Evolutionary conservation across 2,113 vertebrate genomes (phyloP), one percentile per base, ranked within the genome.

Genomic region (Serinus canaria): DNA sequence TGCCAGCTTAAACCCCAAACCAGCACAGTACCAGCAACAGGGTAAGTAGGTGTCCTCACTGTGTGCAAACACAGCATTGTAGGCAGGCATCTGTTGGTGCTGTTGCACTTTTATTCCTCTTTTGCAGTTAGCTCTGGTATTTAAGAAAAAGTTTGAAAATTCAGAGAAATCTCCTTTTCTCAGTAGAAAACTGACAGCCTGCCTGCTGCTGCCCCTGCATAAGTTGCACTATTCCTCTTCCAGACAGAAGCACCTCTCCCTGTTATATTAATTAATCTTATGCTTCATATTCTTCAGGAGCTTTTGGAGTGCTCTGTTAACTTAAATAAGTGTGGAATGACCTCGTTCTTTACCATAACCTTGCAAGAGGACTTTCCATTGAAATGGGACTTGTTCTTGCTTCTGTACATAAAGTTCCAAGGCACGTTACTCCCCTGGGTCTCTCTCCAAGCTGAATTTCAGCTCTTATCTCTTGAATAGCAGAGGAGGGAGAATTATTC

Each of bases 331-430:
- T 70, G 79, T 88, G 83, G 81, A 78, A 89, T 59, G 37, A 95
- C 68, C 75, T 92, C 52, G 67, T 90, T 90, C 83, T 94, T 92
- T 90, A 86, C 41, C 25, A 33, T 83, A 95, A 94, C 90, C 90
- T 95, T 96, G 94, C 18, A 46, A 68, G 68, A 92, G 60, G 63
- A 50, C 30, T 90, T 94, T 56, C 60, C 91, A 64, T 58, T 94
- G 69, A 93, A 91, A 82, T 66, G 16, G 59, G 67, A 67, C 10
- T 74, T 4, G 6, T 64, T 78, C 83, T 90, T 68, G 31, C 43
- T 83, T 89, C 85, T 89, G 33, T 69, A 76, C 91, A 89, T 94
- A 31, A 83, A 83, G n/a, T 94, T 96, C 62, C 66, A 96, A 84
- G 43, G 39, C 81, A 74, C 5, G 20, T 60, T 75, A 75, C 18